phyloP scores from a whole-genome alignment of 2,113 vertebrate species.

The Platysteira castanea region DNA sequence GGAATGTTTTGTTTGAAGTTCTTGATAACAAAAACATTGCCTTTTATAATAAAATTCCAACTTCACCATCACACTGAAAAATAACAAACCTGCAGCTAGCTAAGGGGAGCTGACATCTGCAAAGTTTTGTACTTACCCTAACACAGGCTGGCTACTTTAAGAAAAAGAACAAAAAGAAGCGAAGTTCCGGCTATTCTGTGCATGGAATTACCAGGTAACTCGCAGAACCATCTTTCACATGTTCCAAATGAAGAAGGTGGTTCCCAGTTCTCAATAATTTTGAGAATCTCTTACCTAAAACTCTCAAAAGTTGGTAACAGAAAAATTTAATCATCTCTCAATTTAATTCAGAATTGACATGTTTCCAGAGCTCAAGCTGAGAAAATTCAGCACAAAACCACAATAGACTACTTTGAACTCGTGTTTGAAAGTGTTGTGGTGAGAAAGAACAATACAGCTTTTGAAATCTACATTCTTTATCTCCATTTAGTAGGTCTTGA shows the following conservation, averaged over 20 bases:
- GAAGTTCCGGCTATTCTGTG: not conserved
- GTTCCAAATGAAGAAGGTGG: not conserved
- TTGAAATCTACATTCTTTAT: not conserved
- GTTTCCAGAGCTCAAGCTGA: not conserved
- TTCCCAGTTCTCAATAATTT: not conserved
- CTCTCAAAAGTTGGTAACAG: not conserved
- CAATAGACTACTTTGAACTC: not conserved
- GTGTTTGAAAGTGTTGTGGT: not conserved
- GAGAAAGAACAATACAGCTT: not conserved
- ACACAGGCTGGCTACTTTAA: not conserved
- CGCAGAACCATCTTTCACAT: not conserved
- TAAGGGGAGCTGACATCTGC: not conserved
- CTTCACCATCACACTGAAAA: not conserved
- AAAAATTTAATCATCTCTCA: not conserved
- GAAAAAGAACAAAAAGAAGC: not conserved
- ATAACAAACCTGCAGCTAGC: not conserved
- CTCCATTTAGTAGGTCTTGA: not conserved
- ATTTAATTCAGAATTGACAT: not conserved
- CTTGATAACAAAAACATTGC: not conserved
- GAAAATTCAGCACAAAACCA: not conserved
- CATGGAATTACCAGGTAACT: not conserved
- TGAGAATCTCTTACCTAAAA: not conserved
- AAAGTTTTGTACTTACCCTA: not conserved
- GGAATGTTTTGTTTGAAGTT: not conserved
- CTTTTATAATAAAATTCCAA: not conserved